A percentile compares a stretch with the other conserved stretches of the same genome.
phyloP scores from a whole-genome alignment of 1,140 invertebrate species.

The Drosophila miranda region DNA sequence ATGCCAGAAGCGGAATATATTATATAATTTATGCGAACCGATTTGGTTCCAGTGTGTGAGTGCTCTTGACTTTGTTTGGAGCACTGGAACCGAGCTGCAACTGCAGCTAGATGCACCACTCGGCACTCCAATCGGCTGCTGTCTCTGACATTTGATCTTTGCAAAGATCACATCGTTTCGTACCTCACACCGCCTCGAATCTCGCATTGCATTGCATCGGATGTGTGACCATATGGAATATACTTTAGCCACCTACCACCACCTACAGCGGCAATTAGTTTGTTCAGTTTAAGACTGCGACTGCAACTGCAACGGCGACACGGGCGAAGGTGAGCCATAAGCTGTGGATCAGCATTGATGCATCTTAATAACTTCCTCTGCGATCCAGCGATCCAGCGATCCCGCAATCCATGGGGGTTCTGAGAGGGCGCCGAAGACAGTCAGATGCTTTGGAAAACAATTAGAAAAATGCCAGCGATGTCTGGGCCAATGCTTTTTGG shows the following conservation, averaged over 20 bases:
- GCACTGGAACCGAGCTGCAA: constrained; percentile 16
- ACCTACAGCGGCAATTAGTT: constrained; percentile 50
- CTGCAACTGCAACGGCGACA: constrained; percentile 6
- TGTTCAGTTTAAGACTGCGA: constrained; percentile 38
- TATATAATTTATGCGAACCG: constrained; percentile 55
- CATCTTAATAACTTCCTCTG: constrained; percentile 70
- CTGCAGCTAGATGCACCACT: constrained; percentile 11
- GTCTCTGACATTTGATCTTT: constrained; percentile 73
- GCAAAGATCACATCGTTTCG: constrained; percentile 45
- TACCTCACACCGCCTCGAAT: constrained; percentile 12
- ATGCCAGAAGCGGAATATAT: constrained; percentile 33
- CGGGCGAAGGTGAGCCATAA: constrained; percentile 50
- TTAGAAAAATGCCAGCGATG: constrained; percentile 66
- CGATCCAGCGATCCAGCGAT: constrained; percentile 8
- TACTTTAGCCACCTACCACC: constrained; percentile 39
- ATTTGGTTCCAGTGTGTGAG: constrained; percentile 55
- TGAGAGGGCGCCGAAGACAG: neutral
- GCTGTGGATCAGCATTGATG: constrained; percentile 25
- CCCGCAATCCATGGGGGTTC: constrained; percentile 6
- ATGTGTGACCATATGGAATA: constrained; percentile 59
- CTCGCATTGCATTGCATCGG: constrained; percentile 28
- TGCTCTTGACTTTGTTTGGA: constrained; percentile 73
- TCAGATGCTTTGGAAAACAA: constrained; percentile 36
- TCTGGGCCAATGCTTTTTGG: constrained; percentile 31
- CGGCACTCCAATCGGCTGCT: constrained; percentile 10